These are phyloP conservation scores for Pygmarrhopalites habei DNA, from an alignment of 1,140 invertebrate species.

Conservation along the genomic window DNA sequence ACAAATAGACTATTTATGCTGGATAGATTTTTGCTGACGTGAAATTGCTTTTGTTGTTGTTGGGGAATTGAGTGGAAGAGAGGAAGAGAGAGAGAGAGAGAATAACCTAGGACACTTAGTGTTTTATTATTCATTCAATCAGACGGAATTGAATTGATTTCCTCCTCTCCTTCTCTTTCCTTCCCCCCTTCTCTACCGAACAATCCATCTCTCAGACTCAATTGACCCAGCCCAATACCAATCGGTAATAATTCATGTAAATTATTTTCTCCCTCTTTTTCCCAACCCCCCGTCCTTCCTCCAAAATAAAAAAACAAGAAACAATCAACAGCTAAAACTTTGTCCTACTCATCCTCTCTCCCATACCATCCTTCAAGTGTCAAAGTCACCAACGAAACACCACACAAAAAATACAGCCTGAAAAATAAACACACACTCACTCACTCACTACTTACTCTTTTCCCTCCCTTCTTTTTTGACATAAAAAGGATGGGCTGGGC, in stretches of 20 bases:
- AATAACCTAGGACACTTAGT: background rate
- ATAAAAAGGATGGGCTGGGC: no score
- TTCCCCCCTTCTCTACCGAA: background rate
- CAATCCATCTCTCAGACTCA: background rate
- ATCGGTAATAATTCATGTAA: constrained; percentile 11
- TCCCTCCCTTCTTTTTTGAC: no score
- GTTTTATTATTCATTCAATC: constrained; percentile 12
- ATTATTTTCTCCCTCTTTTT: background rate
- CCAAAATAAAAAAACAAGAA: background rate
- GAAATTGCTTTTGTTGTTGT: background rate
- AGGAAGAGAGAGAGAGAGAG: background rate
- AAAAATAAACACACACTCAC: background rate
- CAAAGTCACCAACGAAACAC: background rate
- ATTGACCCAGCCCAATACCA: constrained; percentile 1
- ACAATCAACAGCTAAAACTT: background rate
- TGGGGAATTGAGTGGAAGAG: background rate
- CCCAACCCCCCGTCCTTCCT: background rate
- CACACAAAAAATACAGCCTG: background rate
- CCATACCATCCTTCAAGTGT: background rate
- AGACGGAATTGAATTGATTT: constrained; percentile 2
- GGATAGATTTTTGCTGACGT: constrained; percentile 7
- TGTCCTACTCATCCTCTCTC: background rate
- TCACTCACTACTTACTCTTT: background rate
- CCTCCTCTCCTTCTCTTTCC: background rate
- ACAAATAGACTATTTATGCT: background rate